Evolutionary conservation across 2,113 vertebrate genomes (phyloP).

Genomic region (Cryptomyrus ogoouensis): DNA sequence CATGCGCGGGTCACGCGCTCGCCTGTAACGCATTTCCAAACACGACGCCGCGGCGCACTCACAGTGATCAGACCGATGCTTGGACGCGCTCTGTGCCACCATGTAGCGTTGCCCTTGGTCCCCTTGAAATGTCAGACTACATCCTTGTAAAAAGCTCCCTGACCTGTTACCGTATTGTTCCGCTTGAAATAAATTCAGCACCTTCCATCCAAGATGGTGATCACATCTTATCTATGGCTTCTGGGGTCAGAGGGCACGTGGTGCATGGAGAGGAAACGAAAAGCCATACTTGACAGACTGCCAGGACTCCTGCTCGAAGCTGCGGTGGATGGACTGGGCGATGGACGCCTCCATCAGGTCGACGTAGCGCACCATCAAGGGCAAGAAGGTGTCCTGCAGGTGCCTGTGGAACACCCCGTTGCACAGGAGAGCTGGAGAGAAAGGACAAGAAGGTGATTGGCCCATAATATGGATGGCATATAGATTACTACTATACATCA

Average conservation of each 20-base stretch:
- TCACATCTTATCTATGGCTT: neutral
- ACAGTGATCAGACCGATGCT: neutral
- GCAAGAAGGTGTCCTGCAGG: slow-evolving; percentile 87
- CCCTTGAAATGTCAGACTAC: neutral
- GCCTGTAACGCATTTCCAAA: neutral
- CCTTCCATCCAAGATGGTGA: neutral
- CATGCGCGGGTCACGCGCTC: neutral
- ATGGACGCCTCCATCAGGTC: slow-evolving; percentile 98
- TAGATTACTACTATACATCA: neutral
- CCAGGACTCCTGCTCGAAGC: slow-evolving; percentile 94
- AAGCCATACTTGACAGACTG: slow-evolving; percentile 89
- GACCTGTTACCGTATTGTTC: neutral
- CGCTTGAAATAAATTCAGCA: neutral
- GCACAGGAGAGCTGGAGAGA: slow-evolving; percentile 78
- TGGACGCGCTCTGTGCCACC: neutral
- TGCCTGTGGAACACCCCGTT: slow-evolving; percentile 93
- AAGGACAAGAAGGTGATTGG: neutral
- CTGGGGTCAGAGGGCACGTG: neutral
- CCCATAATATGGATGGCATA: neutral
- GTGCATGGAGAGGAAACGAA: neutral
- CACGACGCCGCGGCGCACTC: neutral
- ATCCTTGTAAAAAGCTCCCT: neutral
- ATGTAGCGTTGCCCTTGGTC: neutral
- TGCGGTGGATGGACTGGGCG: slow-evolving; percentile 92
- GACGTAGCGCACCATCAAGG: slow-evolving; percentile 90